Evolutionary conservation across 2,113 vertebrate species (phyloP), one percentile per base, ranked within the genome.

Genomic region (Forbesichthys papilliferus): DNA sequence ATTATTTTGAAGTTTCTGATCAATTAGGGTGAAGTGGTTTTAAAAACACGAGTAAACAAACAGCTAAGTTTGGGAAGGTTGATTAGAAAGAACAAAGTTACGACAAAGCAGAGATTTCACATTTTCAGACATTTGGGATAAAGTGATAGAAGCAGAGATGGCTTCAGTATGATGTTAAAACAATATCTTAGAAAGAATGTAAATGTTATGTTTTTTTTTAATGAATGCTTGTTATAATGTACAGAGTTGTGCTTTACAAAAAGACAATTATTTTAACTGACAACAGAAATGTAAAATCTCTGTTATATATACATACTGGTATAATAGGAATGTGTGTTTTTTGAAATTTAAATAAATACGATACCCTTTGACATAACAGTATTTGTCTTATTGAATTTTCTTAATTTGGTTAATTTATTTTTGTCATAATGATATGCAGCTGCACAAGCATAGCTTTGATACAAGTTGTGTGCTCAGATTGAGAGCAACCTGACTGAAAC

Each of bases 301-400:
- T 42, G 36, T 42, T 42, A 42, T 42, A 42, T 42, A 42, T 42
- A 42, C 7, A 42, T 5, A 8, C 36, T 8, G 4, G 7, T 42
- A 42, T 7, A 6, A 42, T 42, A 42, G 36, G 36, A 42, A 42
- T 42, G 36, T 42, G 65, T 62, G 65, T 11, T 14, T 18, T 63
- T 47, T 74, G 61, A 11, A 66, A 56, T 34, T 9, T 36, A 18
- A 84, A 80, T 77, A 80, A 84, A 84, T 16, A 48, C 42, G 11
- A 46, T 64, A 54, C 6, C 20, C 4, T 59, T 79, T 78, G 66
- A 54, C 62, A 70, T 65, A 66, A 8, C 57, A 65, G 34, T 47
- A 0, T 20, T 0, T 64, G 11, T 5, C 20, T 5, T 56, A 27
- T 27, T 27, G 27, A 3, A 27, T 27, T 2, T 0, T 27, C 27